A percentile compares a stretch with the other conserved stretches of the same genome.
Conservation (phyloP, 1,140 invertebrate genomes). For the Nasonia vitripennis region DNA sequence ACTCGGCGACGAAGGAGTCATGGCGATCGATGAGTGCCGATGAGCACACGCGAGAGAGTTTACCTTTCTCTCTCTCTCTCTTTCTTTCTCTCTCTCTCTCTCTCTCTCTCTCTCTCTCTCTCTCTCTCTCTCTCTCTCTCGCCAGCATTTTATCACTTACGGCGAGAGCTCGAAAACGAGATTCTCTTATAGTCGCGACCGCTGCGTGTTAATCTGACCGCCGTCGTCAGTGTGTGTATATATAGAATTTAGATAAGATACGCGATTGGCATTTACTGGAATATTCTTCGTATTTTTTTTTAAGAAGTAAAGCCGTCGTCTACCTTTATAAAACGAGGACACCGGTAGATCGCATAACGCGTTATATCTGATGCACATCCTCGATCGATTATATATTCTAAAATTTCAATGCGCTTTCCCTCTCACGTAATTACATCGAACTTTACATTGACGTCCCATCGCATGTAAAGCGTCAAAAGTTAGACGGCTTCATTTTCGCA, state of each 20-base stretch:
- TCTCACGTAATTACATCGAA: no score
- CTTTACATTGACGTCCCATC: no score
- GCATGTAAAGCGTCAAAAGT: background rate
- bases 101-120: no score
- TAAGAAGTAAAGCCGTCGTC: background rate
- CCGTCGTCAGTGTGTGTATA: background rate
- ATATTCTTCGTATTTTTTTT: background rate
- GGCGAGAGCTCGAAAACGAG: background rate
- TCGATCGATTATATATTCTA: no score
- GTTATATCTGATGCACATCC: no score
- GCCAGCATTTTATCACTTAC: conserved; percentile 7
- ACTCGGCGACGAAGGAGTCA: background rate
- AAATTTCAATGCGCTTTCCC: no score
- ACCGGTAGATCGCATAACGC: no score
- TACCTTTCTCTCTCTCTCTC: background rate
- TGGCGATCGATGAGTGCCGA: conserved; percentile 24
- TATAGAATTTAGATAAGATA: conserved; percentile 2
- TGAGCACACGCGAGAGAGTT: background rate
- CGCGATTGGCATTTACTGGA: background rate
- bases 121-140: background rate
- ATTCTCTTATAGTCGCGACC: background rate
- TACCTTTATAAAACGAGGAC: background rate
- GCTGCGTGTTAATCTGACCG: background rate
- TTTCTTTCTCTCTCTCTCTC: no score
- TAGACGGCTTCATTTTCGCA: background rate